Evolutionary conservation across 2,113 vertebrate species (phyloP), one percentile per base, ranked within the genome.

Genomic region (Passer montanus): DNA sequence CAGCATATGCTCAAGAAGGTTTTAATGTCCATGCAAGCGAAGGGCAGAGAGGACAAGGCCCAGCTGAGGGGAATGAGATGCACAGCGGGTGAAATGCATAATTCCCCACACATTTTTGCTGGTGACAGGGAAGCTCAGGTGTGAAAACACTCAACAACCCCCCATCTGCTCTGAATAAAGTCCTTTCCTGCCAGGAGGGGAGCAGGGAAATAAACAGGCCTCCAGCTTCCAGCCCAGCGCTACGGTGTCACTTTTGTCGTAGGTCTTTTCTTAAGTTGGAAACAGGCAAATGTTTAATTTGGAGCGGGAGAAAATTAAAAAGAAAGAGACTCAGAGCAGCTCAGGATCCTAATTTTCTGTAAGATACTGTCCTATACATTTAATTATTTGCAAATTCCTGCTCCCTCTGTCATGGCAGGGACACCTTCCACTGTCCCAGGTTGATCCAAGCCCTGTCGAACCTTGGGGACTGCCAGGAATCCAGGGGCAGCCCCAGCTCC

Each of bases 111-210:
- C 44, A 39, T 64, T 86, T 68, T 7, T 66, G 41, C 20, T 41
- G 47, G 33, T 72, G 89, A 84, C 68, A 94, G 46, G n/a, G 77
- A 91, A 72, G 64, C 49, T 92, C 84, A 92, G 93, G 62, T 95
- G 84, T 0, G 4, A 64, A 89, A 91, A 58, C 52, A 49, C 31
- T 84, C 66, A 79, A 8, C 37, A 87, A 22, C 31, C 60, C 6
- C 56, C 47, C 77, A 85, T 87, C 91, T 95, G 87, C 66, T 94
- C 77, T 16, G 35, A 78, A 82, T 30, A 15, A 59, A 94, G 37
- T 43, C 22, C n/a, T 76, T 82, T 87, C 11, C 44, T 91, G 41
- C 27, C 56, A 47, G 7, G 27, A 75, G 4, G 6, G 21, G 17
- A 90, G 28, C 7, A 72, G 33, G 43, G 64, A 72, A 23, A 28